These are phyloP conservation scores for Pao palembangensis DNA, from an alignment of 2,113 vertebrate species.

Conservation along the genomic window DNA sequence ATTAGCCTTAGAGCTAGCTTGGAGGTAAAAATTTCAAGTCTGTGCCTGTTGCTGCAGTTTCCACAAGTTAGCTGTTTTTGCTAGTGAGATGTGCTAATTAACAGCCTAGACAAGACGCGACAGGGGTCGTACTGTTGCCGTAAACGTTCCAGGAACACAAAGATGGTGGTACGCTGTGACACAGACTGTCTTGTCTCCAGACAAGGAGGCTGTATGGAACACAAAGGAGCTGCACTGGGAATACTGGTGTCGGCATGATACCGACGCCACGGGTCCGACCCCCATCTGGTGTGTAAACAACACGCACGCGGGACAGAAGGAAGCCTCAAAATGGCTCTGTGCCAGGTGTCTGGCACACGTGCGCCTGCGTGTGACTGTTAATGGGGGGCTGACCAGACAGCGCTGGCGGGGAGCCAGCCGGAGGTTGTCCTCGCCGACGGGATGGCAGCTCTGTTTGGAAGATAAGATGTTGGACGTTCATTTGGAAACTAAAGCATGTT, in stretches of 20 bases:
- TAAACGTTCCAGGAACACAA: conserved; percentile 4
- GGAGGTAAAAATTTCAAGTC: too few species aligned
- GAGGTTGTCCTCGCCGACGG: conserved; percentile 24
- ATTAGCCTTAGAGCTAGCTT: too few species aligned
- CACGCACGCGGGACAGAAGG: conserved; percentile 33
- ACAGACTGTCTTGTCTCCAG: neutral
- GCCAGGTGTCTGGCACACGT: conserved; percentile 49
- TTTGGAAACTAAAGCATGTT: too few species aligned
- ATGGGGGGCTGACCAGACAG: conserved; percentile 47
- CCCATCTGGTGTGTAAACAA: conserved; percentile 58
- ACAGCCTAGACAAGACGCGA: too few species aligned
- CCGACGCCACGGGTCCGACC: conserved; percentile 52
- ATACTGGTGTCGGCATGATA: conserved; percentile 49
- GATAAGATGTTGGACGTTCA: conserved; percentile 9
- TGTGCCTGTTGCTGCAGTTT: too few species aligned
- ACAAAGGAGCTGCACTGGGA: conserved; percentile 55
- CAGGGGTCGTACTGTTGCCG: neutral
- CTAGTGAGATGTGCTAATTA: too few species aligned
- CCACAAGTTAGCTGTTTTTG: too few species aligned
- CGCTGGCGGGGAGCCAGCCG: conserved; percentile 46
- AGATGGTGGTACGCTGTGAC: conserved; percentile 8
- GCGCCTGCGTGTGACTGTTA: conserved; percentile 25
- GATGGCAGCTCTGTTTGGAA: neutral
- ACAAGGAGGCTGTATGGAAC: conserved; percentile 36
- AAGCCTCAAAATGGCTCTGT: conserved; percentile 41